Base-by-base conservation (phyloP, 2,888 invertebrate species). In the Agriopis leucophaearia region DNA sequence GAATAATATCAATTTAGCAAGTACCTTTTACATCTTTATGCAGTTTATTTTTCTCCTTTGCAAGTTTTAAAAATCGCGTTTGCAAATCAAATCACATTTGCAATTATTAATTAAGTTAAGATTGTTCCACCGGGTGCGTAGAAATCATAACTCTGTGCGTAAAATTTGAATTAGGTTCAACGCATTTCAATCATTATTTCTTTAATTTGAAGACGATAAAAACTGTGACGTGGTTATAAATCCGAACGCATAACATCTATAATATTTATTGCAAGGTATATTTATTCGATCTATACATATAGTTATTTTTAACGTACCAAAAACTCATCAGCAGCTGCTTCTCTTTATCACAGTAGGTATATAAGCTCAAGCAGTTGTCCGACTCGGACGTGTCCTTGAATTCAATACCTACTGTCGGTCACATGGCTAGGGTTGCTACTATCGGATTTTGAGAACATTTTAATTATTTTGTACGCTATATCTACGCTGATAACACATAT, bases 161-260 rank as follows among this genome's bases (percentile, higher is more conserved):
- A 27, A 68, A 68, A 68, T 68, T 44, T 45, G 18, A 55, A 63
- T 67, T 51, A 56, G 38, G 48, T 15, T 59, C 50, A 40, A 50
- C 50, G 55, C 45, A 55, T 50, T 42, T 40, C 35, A 44, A 63
- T 57, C 42, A 47, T 44, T 18, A 38, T 16, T 7, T 38, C 13
- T 8, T 36, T 51, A 35, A n/a, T 51, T 51, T 8, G 12, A 15
- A 12, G 13, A 13, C 8, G 16, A 55, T 55, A 55, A 55, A 55
- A 55, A 42, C 18, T 55, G 8, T 18, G 36, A 38, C 36, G 50
- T 12, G 13, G 35, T 8, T 36, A n/a, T 35, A 50, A 50, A 10
- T 13, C 27, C 9, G 48, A 10, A 50, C 18, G 50, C 35, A 36
- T 4, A 27, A 27, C 5, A 27, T 27, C 27, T 27, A 18, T 5